Base-by-base conservation (phyloP, 2,113 vertebrate genomes). In the Brachionichthys hirsutus region DNA sequence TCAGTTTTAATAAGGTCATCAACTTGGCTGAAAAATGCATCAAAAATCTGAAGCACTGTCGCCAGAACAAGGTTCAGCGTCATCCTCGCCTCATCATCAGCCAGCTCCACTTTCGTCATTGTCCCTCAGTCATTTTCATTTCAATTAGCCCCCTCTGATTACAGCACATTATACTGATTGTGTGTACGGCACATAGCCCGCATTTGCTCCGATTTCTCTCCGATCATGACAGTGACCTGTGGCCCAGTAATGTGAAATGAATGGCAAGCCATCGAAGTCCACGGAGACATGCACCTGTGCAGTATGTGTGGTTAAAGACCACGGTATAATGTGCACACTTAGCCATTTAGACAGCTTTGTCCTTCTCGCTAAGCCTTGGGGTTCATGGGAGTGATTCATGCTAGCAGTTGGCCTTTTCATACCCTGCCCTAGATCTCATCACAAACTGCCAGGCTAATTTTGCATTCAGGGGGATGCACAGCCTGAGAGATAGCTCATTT, bases 1-100 rank as follows among this genome's bases (percentile, higher is more conserved):
- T 71, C 77, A 87, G 77, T 86, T 89, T 88, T 83, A 87, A 84
- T 85, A 89, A 91, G 86, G 88, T 89, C 84, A 84, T 86, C 69
- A 88, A 83, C 75, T 85, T 87, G 82, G 88, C 85, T 83, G 72
- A 87, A 85, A 82, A 83, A 81, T 87, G 73, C 83, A 79, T 82
- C 74, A 53, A 54, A 85, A 86, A 90, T 87, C 84, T 70, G 44
- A 76, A 64, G 65, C 41, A 46, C 64, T 74, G 62, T 84, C 77
- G 76, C 43, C 62, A 65, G 54, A 79, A 66, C n/a, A 34, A 51
- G 66, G 45, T 65, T 77, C 65, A 58, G 52, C 74, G 57, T 73
- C 68, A 71, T 62, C 52, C 49, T 48, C 56, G 59, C 56, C 59
- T 65, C 64, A 65, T 73, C 66, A 67, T 30, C 24, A 30, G 24